Conservation (phyloP, 1,140 invertebrate genomes). For the Drosophila paulistorum region DNA sequence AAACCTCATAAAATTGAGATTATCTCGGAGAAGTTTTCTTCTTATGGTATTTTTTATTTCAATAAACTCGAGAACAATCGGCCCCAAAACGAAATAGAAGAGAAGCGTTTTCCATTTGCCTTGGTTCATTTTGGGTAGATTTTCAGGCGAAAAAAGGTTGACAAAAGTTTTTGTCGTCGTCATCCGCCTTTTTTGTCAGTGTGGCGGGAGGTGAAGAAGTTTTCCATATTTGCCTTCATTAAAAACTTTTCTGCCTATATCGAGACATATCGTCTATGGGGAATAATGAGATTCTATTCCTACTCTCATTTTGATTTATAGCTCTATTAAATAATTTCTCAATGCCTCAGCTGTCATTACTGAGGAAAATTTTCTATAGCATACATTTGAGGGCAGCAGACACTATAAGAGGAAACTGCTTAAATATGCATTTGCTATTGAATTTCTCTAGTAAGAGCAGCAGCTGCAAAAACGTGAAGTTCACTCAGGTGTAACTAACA, state of each 20-base stretch:
- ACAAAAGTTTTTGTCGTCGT: constrained; percentile 38
- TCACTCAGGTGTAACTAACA: constrained; percentile 60
- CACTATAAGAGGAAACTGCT: constrained; percentile 20
- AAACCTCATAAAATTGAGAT: constrained; percentile 29
- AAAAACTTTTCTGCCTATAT: constrained; percentile 44
- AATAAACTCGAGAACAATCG: constrained; percentile 13
- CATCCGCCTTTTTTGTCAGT: constrained; percentile 15
- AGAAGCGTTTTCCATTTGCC: neutral
- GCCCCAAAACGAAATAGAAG: neutral
- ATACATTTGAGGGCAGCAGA: constrained; percentile 19
- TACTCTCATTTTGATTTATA: constrained; percentile 52
- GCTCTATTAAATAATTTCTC: constrained; percentile 66
- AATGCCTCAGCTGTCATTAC: constrained; percentile 43
- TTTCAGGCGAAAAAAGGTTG: constrained; percentile 4
- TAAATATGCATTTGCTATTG: constrained; percentile 72
- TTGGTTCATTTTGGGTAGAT: constrained; percentile 30
- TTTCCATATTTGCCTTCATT: constrained; percentile 64
- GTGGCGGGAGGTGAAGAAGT: constrained; percentile 22
- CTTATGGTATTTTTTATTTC: neutral
- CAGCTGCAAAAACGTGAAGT: constrained; percentile 12
- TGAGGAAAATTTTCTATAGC: constrained; percentile 13
- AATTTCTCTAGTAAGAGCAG: constrained; percentile 55
- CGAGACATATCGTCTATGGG: constrained; percentile 55
- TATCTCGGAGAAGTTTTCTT: constrained; percentile 13
- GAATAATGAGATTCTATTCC: constrained; percentile 22